phyloP scores from a whole-genome alignment of 2,113 vertebrate genomes.

The Hydropotes inermis region DNA sequence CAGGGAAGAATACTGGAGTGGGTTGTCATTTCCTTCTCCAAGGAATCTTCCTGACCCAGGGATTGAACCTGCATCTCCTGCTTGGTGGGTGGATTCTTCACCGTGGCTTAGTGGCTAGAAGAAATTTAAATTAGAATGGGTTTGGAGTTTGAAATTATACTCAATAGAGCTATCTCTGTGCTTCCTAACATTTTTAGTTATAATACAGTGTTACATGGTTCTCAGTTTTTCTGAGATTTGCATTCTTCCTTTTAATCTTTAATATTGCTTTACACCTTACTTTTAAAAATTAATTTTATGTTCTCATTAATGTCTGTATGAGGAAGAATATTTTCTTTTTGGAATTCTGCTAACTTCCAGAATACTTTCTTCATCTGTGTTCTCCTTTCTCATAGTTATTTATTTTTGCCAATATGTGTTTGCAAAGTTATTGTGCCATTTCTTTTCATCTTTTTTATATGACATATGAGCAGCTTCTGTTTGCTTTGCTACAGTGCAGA shows the following conservation, averaged over 20 bases:
- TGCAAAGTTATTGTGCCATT: background rate
- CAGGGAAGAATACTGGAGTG: background rate
- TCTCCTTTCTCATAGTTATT: background rate
- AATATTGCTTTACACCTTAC: background rate
- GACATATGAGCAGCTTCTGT: background rate
- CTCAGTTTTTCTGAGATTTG: background rate
- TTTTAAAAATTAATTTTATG: constrained; percentile 18
- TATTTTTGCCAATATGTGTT: background rate
- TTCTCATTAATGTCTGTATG: background rate
- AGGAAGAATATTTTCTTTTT: background rate
- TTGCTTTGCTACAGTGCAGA: background rate
- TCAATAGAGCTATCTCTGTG: background rate
- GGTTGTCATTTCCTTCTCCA: background rate
- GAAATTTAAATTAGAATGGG: background rate
- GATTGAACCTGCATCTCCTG: background rate
- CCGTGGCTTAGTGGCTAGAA: background rate
- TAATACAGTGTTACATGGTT: background rate
- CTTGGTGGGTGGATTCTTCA: background rate
- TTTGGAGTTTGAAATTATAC: constrained; percentile 18
- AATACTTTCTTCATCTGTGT: background rate
- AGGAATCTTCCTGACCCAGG: background rate
- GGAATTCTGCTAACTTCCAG: background rate
- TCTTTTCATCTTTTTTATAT: background rate
- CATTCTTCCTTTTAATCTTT: background rate
- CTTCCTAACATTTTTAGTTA: background rate